Conservation (phyloP, 2,113 vertebrate genomes). For the Carettochelys insculpta region DNA sequence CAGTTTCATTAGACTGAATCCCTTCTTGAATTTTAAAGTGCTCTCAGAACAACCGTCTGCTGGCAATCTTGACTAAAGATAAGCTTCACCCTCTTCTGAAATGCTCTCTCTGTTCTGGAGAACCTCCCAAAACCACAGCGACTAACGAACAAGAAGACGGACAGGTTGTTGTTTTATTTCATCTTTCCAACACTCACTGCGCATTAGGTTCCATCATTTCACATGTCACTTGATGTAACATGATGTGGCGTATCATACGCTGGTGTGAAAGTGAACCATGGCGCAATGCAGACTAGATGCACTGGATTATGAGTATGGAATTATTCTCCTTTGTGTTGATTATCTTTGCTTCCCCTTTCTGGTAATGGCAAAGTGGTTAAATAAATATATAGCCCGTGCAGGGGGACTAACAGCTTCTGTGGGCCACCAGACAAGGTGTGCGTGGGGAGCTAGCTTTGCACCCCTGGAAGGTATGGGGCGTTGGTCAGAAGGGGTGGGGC, state of each 20-base stretch:
- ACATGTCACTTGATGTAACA: conserved; percentile 45
- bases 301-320: conserved; percentile 12
- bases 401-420: no score
- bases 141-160: conserved; percentile 57
- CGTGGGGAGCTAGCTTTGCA: no score
- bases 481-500: no score
- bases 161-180: conserved; percentile 47
- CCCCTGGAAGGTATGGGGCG: no score
- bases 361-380: conserved; percentile 41
- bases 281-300: conserved; percentile 34
- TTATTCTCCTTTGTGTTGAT: conserved; percentile 47
- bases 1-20: neutral
- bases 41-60: neutral
- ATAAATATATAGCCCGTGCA: no score
- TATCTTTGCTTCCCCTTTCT: conserved; percentile 60
- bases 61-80: neutral
- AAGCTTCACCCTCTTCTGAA: neutral
- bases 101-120: conserved; percentile 40
- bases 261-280: conserved; percentile 52
- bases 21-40: conserved; percentile 19
- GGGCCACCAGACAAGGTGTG: no score
- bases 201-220: conserved; percentile 65
- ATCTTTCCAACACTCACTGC: conserved; percentile 47
- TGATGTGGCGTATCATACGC: conserved; percentile 59
- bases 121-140: conserved; percentile 20